phyloP scores from a whole-genome alignment of 1,140 invertebrate genomes.

The Drosophila pallidifrons region DNA sequence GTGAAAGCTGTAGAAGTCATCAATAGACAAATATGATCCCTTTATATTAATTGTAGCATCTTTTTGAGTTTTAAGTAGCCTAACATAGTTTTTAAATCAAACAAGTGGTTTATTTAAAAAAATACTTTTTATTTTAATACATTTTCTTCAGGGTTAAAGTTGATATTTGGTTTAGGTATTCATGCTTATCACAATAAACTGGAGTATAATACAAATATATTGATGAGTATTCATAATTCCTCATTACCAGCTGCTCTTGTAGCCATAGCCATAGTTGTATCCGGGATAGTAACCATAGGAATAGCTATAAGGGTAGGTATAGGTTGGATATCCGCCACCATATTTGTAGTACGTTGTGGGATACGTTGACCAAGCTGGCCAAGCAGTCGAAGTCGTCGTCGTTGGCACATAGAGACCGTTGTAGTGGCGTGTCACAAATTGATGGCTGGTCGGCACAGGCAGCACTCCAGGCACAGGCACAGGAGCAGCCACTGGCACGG shows the following conservation, averaged over 20 bases:
- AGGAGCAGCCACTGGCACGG: slow-evolving; percentile 24
- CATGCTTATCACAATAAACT: slow-evolving; percentile 64
- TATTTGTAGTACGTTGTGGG: slow-evolving; percentile 62
- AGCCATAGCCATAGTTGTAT: slow-evolving; percentile 67
- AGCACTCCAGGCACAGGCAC: slow-evolving; percentile 35
- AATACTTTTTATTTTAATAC: slow-evolving; percentile 14
- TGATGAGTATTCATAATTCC: not conserved
- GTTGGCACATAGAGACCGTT: slow-evolving; percentile 62
- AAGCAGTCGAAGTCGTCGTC: slow-evolving; percentile 4
- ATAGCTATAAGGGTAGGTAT: slow-evolving; percentile 51
- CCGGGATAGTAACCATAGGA: slow-evolving; percentile 59
- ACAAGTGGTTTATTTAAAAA: not conserved
- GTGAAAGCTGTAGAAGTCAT: no score
- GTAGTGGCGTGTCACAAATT: slow-evolving; percentile 70
- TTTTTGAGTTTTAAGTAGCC: no score
- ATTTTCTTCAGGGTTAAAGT: not conserved
- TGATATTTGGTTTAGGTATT: slow-evolving; percentile 12
- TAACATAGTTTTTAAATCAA: not conserved
- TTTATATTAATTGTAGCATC: no score
- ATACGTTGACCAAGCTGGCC: slow-evolving; percentile 50
- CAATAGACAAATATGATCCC: no score
- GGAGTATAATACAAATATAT: not conserved
- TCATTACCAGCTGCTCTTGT: slow-evolving; percentile 64
- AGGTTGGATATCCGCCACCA: slow-evolving; percentile 46
- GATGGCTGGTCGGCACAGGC: slow-evolving; percentile 62